These are phyloP conservation scores for Xylocopa sonorina DNA, from an alignment of 1,140 invertebrate species.

Conservation along the genomic window DNA sequence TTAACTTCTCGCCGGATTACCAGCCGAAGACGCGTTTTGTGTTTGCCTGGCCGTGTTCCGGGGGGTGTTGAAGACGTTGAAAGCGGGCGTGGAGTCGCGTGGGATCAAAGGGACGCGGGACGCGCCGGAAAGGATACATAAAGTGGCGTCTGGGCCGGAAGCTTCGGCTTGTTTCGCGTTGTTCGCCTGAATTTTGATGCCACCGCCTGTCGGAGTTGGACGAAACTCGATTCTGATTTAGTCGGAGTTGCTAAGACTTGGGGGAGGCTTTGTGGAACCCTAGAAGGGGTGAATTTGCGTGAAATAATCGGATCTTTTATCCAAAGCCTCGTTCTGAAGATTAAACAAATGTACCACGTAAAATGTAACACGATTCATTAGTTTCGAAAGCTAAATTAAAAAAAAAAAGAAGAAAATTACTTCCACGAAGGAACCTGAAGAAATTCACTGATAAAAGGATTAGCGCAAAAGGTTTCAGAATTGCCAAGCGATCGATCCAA, in stretches of 20 bases:
- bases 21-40: neutral
- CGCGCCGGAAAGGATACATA: neutral
- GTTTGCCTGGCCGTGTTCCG: neutral
- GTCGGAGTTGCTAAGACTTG: no score
- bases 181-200: neutral
- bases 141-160: neutral
- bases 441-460: no score
- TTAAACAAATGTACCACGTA: no score
- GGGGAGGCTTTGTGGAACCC: no score
- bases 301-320: no score
- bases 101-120: neutral
- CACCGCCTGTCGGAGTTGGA: neutral
- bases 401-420: no score
- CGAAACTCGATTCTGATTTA: neutral
- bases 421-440: no score
- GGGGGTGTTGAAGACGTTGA: constrained; percentile 7
- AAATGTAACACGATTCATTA: no score
- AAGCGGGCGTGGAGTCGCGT: neutral
- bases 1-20: neutral
- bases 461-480: no score
- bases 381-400: no score
- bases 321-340: no score
- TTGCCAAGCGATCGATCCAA: neutral
- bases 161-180: neutral
- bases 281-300: no score